Conservation (phyloP, 2,888 invertebrate genomes). For the Lamellibrachia satsuma region DNA sequence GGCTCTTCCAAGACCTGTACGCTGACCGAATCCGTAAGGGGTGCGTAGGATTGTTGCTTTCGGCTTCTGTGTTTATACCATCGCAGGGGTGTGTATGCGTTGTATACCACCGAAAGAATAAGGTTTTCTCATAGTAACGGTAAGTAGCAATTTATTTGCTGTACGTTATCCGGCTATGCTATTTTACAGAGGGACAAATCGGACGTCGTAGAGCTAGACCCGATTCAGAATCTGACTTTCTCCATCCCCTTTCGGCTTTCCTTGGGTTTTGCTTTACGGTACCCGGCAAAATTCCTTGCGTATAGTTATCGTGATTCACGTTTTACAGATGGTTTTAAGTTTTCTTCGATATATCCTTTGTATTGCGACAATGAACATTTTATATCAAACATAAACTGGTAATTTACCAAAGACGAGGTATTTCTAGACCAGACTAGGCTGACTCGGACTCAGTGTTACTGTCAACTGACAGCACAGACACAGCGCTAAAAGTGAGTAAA, state of each 20-base stretch:
- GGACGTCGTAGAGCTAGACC: not conserved
- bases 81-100: not conserved
- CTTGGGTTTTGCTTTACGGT: not conserved
- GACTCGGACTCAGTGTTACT: no score
- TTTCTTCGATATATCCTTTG: not conserved
- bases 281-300: not conserved
- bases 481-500: no score
- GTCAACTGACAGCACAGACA: no score
- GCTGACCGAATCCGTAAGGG: not conserved
- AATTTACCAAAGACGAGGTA: not conserved
- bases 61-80: not conserved
- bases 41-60: slow-evolving; percentile 17
- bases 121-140: not conserved
- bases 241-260: not conserved
- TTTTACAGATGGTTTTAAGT: not conserved
- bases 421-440: not conserved
- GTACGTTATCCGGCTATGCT: not conserved
- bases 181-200: not conserved
- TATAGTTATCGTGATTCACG: not conserved
- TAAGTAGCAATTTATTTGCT: not conserved
- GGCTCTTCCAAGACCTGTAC: slow-evolving; percentile 17
- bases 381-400: not conserved
- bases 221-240: not conserved
- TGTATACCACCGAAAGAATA: slow-evolving; percentile 9
- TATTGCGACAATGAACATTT: not conserved